A percentile compares a stretch with the other conserved stretches of the same genome.
phyloP scores from a whole-genome alignment of 2,797 vertebrate species.

The Thalassophryne amazonica region DNA sequence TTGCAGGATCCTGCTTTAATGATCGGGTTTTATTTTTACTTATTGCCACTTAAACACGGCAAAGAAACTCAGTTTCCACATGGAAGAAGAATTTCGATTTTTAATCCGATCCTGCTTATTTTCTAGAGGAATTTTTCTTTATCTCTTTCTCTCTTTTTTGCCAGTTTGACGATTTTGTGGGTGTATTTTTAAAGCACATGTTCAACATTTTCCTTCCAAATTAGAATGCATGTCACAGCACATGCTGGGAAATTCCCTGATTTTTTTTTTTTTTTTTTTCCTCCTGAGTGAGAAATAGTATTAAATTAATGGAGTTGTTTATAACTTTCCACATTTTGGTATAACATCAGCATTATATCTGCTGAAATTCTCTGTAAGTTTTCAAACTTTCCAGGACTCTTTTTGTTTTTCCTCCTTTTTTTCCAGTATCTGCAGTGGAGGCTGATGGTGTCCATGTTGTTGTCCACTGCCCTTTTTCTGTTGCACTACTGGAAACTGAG shows the following conservation, averaged over 20 bases:
- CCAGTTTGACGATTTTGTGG: too few species aligned
- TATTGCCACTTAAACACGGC: neutral
- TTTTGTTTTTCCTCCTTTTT: too few species aligned
- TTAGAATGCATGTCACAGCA: slow-evolving; percentile 77
- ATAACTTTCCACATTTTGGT: too few species aligned
- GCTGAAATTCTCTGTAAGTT: too few species aligned
- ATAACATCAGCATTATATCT: too few species aligned
- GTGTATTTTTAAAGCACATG: too few species aligned
- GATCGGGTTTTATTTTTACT: neutral
- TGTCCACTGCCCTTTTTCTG: slow-evolving; percentile 98
- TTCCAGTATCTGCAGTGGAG: slow-evolving; percentile 47
- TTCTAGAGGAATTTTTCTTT: too few species aligned
- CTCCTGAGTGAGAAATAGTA: slow-evolving; percentile 60
- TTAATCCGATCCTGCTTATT: neutral
- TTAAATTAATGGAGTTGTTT: slow-evolving; percentile 63
- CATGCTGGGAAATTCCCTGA: slow-evolving; percentile 77
- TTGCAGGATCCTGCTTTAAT: slow-evolving; percentile 23
- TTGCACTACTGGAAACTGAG: slow-evolving; percentile 97
- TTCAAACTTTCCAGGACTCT: too few species aligned
- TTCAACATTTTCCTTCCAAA: slow-evolving; percentile 61
- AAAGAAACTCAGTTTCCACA: slow-evolving; percentile 30
- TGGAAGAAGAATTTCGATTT: neutral
- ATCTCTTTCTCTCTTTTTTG: neutral
- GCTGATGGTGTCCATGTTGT: slow-evolving; percentile 77
- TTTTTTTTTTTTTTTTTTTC: too few species aligned